These are phyloP conservation scores for Sinocyclocheilus grahami DNA, from an alignment of 2,113 vertebrate species.

Conservation along the genomic window DNA sequence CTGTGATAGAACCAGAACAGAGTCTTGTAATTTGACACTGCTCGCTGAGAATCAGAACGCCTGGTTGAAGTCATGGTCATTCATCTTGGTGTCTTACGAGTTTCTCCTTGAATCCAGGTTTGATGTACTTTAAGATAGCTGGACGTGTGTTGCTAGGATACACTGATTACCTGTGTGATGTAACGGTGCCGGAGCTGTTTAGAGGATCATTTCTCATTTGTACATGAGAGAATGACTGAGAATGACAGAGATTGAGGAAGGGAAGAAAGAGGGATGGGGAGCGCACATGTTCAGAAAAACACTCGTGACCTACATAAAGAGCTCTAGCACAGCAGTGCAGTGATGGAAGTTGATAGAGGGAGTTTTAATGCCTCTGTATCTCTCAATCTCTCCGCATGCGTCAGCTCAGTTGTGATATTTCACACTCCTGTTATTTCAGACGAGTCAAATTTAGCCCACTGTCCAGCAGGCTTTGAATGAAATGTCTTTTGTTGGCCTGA, in stretches of 20 bases:
- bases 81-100: neutral
- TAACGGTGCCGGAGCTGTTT: conserved; percentile 15
- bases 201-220: conserved; percentile 37
- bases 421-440: conserved; percentile 35
- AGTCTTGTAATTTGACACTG: neutral
- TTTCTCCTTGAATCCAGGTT: conserved; percentile 20
- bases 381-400: conserved; percentile 11
- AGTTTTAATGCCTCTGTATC: conserved; percentile 27
- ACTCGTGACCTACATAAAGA: conserved; percentile 53
- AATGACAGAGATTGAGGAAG: conserved; percentile 33
- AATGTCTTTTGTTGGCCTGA: conserved; percentile 16
- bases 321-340: conserved; percentile 51
- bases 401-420: conserved; percentile 31
- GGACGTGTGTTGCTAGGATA: conserved; percentile 12
- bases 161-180: conserved; percentile 33
- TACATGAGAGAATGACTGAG: conserved; percentile 20
- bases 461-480: conserved; percentile 27
- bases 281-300: conserved; percentile 54
- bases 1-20: neutral
- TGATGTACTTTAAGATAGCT: conserved; percentile 10
- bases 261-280: conserved; percentile 35
- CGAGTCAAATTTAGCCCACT: conserved; percentile 18
- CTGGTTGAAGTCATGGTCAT: neutral
- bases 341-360: conserved; percentile 51
- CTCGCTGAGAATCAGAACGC: neutral